Evolutionary conservation across 2,797 vertebrate species (phyloP).

Genomic region (Thamnophis elegans): DNA sequence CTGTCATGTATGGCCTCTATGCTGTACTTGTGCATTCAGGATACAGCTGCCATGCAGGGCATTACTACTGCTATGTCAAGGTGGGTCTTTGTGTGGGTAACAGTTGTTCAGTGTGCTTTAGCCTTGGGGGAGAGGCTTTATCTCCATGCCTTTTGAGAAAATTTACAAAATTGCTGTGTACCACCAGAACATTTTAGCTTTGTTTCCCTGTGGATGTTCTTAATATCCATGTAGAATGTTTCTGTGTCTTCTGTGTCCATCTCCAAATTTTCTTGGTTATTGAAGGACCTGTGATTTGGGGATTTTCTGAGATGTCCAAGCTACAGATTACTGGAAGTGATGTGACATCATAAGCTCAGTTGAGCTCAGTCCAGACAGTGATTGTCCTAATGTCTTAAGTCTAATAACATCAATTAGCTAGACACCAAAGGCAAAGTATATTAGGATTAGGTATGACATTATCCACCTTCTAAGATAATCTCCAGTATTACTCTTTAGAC

Average conservation of each 20-base stretch:
- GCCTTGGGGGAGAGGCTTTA: not conserved
- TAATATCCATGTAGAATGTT: not conserved
- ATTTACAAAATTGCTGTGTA: not conserved
- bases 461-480: not conserved
- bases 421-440: not conserved
- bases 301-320: not conserved
- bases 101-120: too few species aligned
- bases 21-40: conserved; percentile 94
- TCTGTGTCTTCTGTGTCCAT: not conserved
- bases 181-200: not conserved
- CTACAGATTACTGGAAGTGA: not conserved
- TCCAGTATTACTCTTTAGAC: not conserved
- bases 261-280: not conserved
- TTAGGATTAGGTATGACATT: not conserved
- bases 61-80: conserved; percentile 97
- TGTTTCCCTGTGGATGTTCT: not conserved
- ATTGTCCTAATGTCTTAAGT: not conserved
- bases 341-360: not conserved
- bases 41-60: conserved; percentile 91
- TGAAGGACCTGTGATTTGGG: not conserved
- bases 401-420: not conserved
- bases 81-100: conserved; percentile 57
- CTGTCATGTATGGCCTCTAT: conserved; percentile 88
- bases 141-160: not conserved
- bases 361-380: not conserved